Evolutionary conservation across 2,888 invertebrate genomes (phyloP).

Genomic region (Scotopteryx bipunctaria): DNA sequence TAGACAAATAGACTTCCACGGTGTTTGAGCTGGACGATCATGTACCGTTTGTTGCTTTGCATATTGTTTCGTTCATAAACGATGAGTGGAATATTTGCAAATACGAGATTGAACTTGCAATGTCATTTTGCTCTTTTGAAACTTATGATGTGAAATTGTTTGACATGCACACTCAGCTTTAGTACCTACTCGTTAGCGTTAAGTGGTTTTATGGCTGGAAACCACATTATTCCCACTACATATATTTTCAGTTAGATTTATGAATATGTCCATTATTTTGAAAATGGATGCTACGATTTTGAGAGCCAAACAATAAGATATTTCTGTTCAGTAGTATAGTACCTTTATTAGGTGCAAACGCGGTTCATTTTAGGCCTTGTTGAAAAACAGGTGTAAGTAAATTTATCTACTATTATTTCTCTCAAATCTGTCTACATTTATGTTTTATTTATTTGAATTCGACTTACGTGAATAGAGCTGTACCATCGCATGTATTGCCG

Average conservation of each 20-base stretch:
- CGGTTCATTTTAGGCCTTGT: too few species aligned
- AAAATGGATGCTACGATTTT: constrained; percentile 8
- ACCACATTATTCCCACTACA: constrained; percentile 13
- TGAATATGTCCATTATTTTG: constrained; percentile 30
- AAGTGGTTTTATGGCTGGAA: constrained; percentile 40
- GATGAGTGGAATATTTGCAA: constrained; percentile 46
- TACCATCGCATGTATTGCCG: constrained; percentile 64
- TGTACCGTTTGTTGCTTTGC: constrained; percentile 53
- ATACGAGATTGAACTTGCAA: constrained; percentile 47
- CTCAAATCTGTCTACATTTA: too few species aligned
- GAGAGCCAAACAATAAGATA: neutral
- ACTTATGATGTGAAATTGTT: constrained; percentile 44
- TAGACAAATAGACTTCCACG: constrained; percentile 55
- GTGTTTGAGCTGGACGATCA: constrained; percentile 53
- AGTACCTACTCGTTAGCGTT: constrained; percentile 42
- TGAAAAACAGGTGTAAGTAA: neutral
- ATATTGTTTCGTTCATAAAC: constrained; percentile 54
- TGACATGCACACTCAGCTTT: constrained; percentile 39
- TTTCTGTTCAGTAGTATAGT: neutral
- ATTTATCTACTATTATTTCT: too few species aligned
- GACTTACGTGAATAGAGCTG: constrained; percentile 52
- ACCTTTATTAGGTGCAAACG: too few species aligned
- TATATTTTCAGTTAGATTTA: constrained; percentile 35
- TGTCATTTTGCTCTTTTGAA: constrained; percentile 37
- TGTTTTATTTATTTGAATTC: constrained; percentile 38